These are phyloP conservation scores for Drosophila aldrichi DNA, from an alignment of 2,888 invertebrate species.

Conservation along the genomic window DNA sequence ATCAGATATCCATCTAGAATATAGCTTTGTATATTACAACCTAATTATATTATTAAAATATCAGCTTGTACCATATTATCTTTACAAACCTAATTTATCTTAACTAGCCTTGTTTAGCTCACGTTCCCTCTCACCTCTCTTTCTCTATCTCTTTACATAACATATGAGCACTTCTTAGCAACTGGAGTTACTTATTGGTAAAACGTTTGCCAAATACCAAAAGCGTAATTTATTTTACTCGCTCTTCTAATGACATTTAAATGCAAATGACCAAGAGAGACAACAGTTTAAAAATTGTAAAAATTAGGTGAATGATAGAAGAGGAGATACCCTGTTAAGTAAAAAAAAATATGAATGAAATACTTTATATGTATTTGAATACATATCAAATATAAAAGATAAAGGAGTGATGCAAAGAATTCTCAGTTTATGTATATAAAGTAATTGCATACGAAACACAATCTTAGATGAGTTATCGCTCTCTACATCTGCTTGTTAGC, in stretches of 20 bases:
- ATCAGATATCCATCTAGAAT: not conserved
- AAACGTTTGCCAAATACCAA: slow-evolving; percentile 35
- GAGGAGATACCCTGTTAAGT: slow-evolving; percentile 1
- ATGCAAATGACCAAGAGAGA: slow-evolving; percentile 57
- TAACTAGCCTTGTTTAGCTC: too few relatives aligned
- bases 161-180: not conserved
- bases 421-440: not conserved
- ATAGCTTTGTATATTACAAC: too few relatives aligned
- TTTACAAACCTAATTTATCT: not conserved
- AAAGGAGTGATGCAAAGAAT: not conserved
- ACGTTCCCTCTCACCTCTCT: not conserved
- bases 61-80: not conserved
- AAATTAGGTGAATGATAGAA: not conserved
- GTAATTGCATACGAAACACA: too few relatives aligned
- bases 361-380: not conserved
- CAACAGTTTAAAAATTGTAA: slow-evolving; percentile 19
- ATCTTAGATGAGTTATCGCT: too few relatives aligned
- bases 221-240: slow-evolving; percentile 45
- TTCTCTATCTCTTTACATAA: not conserved
- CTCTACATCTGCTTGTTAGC: too few relatives aligned
- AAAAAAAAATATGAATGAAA: not conserved
- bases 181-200: slow-evolving; percentile 25
- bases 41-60: not conserved
- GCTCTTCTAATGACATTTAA: slow-evolving; percentile 49
- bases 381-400: not conserved